phyloP scores from a whole-genome alignment of 2,797 vertebrate genomes.

The Steatocranus sp. region DNA sequence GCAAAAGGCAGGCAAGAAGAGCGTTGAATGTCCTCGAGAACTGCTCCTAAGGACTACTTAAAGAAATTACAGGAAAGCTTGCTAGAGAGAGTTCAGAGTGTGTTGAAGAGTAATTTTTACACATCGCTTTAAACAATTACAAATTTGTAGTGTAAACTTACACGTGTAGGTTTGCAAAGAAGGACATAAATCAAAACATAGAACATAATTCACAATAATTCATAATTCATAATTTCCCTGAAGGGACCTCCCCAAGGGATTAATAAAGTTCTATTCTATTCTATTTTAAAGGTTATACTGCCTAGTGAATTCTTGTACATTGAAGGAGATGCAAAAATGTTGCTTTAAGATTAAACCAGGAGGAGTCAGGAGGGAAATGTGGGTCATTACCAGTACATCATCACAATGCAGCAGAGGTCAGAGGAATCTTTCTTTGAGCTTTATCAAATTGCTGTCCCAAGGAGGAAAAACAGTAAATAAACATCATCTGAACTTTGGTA shows the following conservation, averaged over 20 bases:
- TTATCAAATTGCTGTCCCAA: not conserved
- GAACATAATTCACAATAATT: not conserved
- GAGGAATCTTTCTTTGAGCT: not conserved
- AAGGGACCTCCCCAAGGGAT: not conserved
- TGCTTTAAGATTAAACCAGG: not conserved
- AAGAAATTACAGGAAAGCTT: not conserved
- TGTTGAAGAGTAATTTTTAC: not conserved
- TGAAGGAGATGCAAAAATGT: not conserved
- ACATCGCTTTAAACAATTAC: not conserved
- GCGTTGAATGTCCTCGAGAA: not conserved
- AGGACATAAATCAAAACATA: not conserved
- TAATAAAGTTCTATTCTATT: not conserved
- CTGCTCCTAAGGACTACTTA: not conserved
- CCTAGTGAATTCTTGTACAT: not conserved
- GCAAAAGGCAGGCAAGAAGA: not conserved
- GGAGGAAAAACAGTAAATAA: not conserved
- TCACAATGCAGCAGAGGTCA: not conserved
- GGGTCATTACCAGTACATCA: not conserved
- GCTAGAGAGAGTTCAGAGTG: not conserved
- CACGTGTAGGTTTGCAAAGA: not conserved
- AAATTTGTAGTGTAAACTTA: not conserved
- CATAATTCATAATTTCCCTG: not conserved
- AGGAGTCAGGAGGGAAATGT: not conserved
- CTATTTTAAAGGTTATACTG: not conserved
- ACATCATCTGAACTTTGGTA: not conserved